These are phyloP conservation scores for Chamaea fasciata DNA, from an alignment of 2,113 vertebrate species.

Conservation along the genomic window DNA sequence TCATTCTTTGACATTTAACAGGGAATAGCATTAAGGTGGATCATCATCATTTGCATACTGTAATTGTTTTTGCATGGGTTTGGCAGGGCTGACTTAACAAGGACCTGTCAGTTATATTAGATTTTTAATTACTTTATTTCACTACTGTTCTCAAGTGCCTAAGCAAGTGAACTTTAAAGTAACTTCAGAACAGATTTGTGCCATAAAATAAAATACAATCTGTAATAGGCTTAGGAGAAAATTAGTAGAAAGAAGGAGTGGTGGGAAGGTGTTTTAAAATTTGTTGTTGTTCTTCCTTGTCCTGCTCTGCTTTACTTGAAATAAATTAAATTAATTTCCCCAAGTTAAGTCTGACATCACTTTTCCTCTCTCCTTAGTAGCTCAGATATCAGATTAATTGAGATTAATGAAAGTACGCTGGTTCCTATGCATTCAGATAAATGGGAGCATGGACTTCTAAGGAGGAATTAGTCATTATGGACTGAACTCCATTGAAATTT, in stretches of 20 bases:
- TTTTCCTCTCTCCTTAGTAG: not conserved
- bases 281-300: not conserved
- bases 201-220: not conserved
- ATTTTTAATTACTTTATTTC: slow-evolving; percentile 24
- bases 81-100: slow-evolving; percentile 11
- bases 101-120: not conserved
- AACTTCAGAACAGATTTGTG: not conserved
- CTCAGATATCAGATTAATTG: not conserved
- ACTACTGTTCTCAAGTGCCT: not conserved
- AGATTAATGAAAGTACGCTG: not conserved
- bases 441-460: not conserved
- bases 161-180: not conserved
- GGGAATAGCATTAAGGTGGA: not conserved
- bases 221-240: not conserved
- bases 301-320: not conserved
- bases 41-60: slow-evolving; percentile 51
- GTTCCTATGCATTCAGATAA: not conserved
- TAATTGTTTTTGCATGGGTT: slow-evolving; percentile 29
- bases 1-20: slow-evolving; percentile 28
- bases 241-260: not conserved
- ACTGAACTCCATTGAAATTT: not conserved
- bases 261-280: not conserved
- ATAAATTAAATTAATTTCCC: not conserved
- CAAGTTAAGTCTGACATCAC: not conserved
- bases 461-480: not conserved